These are phyloP conservation scores for Cybosia mesomella DNA, from an alignment of 2,888 invertebrate genomes.

Conservation along the genomic window DNA sequence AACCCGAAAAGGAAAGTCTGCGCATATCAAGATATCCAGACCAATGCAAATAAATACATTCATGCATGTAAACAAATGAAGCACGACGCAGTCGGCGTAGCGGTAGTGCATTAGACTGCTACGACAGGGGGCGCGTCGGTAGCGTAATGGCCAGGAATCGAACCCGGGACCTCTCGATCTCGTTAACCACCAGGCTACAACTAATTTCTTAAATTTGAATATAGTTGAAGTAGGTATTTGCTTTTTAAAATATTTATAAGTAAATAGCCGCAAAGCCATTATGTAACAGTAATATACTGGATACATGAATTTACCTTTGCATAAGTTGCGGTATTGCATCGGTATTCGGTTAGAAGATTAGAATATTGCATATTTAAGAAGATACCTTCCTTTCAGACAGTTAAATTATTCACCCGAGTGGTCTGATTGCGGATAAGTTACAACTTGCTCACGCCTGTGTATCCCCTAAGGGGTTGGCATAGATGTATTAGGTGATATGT, in stretches of 20 bases:
- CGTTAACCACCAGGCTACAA: too few relatives aligned
- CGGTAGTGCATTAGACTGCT: too few relatives aligned
- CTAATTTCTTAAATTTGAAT: too few relatives aligned
- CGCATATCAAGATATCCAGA: too few relatives aligned
- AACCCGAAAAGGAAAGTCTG: too few relatives aligned
- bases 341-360: conserved; percentile 13
- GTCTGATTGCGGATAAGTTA: conserved; percentile 5
- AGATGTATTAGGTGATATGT: background rate
- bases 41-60: too few relatives aligned
- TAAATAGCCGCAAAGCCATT: conserved; percentile 14
- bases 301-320: conserved; percentile 45
- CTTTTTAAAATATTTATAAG: too few relatives aligned
- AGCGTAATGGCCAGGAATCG: too few relatives aligned
- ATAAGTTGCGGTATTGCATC: conserved; percentile 29
- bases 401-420: conserved; percentile 14
- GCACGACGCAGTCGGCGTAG: too few relatives aligned
- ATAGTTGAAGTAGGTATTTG: background rate
- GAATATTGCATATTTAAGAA: conserved; percentile 17
- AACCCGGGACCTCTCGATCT: too few relatives aligned
- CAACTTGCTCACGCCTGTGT: background rate
- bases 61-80: too few relatives aligned
- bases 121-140: too few relatives aligned
- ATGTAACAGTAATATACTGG: conserved; percentile 49
- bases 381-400: conserved; percentile 3
- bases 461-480: background rate